A percentile compares a stretch with the other conserved stretches of the same genome.
Conservation (phyloP, 2,888 invertebrate genomes). For the Bombyx huttoni region DNA sequence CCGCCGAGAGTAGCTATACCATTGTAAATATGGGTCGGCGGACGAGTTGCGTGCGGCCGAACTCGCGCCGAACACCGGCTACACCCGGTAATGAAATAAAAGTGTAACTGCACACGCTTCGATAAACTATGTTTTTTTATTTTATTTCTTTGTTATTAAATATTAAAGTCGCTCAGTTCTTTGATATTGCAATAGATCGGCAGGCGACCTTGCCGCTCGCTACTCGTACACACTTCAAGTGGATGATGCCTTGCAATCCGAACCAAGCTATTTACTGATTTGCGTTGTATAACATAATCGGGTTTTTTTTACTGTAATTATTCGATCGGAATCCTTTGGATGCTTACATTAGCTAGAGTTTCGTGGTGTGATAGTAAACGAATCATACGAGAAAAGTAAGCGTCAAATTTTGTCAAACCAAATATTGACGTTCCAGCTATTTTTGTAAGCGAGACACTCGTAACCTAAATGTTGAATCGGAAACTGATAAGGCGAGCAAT, state of each 20-base stretch:
- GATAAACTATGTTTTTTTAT: slow-evolving; percentile 24
- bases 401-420: not conserved
- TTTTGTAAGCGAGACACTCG: not conserved
- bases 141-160: slow-evolving; percentile 5
- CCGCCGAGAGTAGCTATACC: slow-evolving; percentile 8
- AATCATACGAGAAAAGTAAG: too few relatives aligned
- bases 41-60: slow-evolving; percentile 24
- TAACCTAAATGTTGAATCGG: not conserved
- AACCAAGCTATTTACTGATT: not conserved
- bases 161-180: slow-evolving; percentile 10
- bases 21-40: slow-evolving; percentile 46
- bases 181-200: slow-evolving; percentile 9
- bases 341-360: too few relatives aligned
- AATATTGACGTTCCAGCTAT: not conserved
- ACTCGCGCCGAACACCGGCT: slow-evolving; percentile 12
- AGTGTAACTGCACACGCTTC: slow-evolving; percentile 23
- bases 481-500: not conserved
- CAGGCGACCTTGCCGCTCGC: slow-evolving; percentile 12
- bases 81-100: slow-evolving; percentile 32
- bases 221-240: not conserved
- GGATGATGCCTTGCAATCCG: not conserved
- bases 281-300: not conserved
- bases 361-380: too few relatives aligned
- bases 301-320: too few relatives aligned
- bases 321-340: too few relatives aligned